phyloP scores from a whole-genome alignment of 2,797 vertebrate species.

The Hyperoplus lanceolatus region DNA sequence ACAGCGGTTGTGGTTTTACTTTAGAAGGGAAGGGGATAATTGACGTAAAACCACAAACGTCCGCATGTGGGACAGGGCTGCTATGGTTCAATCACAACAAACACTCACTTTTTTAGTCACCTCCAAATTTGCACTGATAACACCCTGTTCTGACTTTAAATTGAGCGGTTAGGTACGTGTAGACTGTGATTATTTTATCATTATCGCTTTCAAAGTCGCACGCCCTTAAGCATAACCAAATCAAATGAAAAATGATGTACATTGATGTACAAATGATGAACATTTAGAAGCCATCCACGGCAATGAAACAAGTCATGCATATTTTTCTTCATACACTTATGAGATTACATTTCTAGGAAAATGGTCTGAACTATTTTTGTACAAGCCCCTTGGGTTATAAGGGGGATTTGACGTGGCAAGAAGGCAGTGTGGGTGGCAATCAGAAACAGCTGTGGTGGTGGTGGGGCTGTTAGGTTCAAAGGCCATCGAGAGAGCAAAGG shows the following conservation, averaged over 20 bases:
- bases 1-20: slow-evolving; percentile 35
- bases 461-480: slow-evolving; percentile 22
- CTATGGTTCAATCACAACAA: slow-evolving; percentile 14
- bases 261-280: no score
- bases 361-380: slow-evolving; percentile 5
- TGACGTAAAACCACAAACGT: slow-evolving; percentile 19
- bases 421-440: slow-evolving; percentile 22
- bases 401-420: background rate
- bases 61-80: slow-evolving; percentile 15
- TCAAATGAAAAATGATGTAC: background rate
- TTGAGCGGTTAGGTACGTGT: slow-evolving; percentile 3
- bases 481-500: slow-evolving; percentile 22
- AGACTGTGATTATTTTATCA: slow-evolving; percentile 34
- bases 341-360: background rate
- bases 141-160: slow-evolving; percentile 26
- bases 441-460: slow-evolving; percentile 38
- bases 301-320: background rate
- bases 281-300: slow-evolving; percentile 2
- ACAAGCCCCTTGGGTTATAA: background rate
- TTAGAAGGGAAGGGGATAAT: background rate
- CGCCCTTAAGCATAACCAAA: slow-evolving; percentile 16
- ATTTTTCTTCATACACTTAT: background rate
- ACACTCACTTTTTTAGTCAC: background rate
- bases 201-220: slow-evolving; percentile 26
- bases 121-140: slow-evolving; percentile 13